Percentiles rank a stretch among this genome's conserved stretches.
These are phyloP conservation scores for Phenganax subtilis DNA, from an alignment of 92 coral and sea anemone genomes.

Conservation along the genomic window DNA sequence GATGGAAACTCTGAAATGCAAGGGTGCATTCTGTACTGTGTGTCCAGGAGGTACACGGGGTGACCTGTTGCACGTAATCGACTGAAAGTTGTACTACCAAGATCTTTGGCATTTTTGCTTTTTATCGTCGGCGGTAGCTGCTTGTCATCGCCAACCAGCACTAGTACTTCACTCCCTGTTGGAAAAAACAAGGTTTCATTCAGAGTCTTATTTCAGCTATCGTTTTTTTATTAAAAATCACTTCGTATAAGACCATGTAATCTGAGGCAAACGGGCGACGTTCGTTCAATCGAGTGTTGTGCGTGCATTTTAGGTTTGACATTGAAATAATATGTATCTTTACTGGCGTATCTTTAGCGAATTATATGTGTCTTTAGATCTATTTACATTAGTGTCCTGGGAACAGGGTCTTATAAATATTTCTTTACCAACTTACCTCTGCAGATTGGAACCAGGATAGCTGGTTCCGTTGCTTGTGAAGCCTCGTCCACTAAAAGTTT, in stretches of 20 bases:
- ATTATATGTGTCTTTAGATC: too few species aligned
- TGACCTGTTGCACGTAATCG: conserved; percentile 58
- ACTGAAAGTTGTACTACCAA: conserved; percentile 53
- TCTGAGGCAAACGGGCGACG: too few species aligned
- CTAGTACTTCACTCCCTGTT: conserved; percentile 53
- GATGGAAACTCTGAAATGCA: conserved; percentile 64
- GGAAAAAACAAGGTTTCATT: neutral
- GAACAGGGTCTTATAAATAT: too few species aligned
- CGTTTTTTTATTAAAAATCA: neutral
- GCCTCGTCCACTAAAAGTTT: conserved; percentile 80
- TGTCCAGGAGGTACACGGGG: conserved; percentile 58
- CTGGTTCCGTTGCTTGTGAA: conserved; percentile 80
- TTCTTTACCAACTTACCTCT: conserved; percentile 1
- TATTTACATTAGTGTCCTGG: too few species aligned
- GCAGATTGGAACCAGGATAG: conserved; percentile 59
- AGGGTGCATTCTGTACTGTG: conserved; percentile 78
- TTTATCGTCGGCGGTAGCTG: conserved; percentile 76
- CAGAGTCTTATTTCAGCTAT: neutral
- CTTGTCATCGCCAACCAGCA: conserved; percentile 73
- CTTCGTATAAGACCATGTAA: too few species aligned
- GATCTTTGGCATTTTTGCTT: conserved; percentile 54
- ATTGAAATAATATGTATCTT: too few species aligned
- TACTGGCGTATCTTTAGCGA: too few species aligned
- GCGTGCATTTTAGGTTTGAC: too few species aligned
- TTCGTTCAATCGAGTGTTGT: too few species aligned